phyloP scores from a whole-genome alignment of 2,888 invertebrate species.

The Drosophila algonquin region DNA sequence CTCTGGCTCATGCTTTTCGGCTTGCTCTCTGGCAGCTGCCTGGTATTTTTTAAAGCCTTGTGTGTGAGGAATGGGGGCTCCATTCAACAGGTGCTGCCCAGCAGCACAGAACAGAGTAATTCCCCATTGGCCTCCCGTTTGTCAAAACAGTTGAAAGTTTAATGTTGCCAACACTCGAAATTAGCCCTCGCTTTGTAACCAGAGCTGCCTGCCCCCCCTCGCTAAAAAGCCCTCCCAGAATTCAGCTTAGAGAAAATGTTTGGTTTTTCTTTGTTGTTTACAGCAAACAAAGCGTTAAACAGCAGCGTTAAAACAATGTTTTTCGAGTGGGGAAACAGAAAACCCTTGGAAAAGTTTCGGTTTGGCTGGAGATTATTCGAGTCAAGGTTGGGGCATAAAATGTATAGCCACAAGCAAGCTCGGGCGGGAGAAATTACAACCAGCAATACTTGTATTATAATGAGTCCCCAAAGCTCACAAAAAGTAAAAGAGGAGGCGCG shows the following conservation, averaged over 20 bases:
- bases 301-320: constrained; percentile 31
- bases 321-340: constrained; percentile 8
- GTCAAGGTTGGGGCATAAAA: constrained; percentile 29
- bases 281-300: constrained; percentile 39
- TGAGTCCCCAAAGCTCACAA: constrained; percentile 31
- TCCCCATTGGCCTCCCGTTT: constrained; percentile 14
- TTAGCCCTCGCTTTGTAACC: constrained; percentile 32
- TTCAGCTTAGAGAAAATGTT: constrained; percentile 21
- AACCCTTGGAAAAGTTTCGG: constrained; percentile 26
- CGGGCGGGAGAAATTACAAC: constrained; percentile 25
- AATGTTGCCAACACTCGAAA: constrained; percentile 38
- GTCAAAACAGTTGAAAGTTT: constrained; percentile 32
- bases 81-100: constrained; percentile 63
- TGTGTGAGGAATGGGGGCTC: background rate
- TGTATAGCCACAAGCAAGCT: constrained; percentile 3
- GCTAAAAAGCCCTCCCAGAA: constrained; percentile 17
- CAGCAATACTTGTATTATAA: constrained; percentile 31
- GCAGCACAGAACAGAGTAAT: constrained; percentile 22
- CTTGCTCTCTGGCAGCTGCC: background rate
- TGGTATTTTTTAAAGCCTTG: constrained; percentile 34
- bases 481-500: background rate
- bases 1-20: constrained; percentile 2
- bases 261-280: constrained; percentile 27
- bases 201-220: constrained; percentile 36
- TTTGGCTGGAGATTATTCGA: constrained; percentile 39